Base-by-base conservation (phyloP, 2,888 invertebrate genomes). In the Himalopsyche anomala region DNA sequence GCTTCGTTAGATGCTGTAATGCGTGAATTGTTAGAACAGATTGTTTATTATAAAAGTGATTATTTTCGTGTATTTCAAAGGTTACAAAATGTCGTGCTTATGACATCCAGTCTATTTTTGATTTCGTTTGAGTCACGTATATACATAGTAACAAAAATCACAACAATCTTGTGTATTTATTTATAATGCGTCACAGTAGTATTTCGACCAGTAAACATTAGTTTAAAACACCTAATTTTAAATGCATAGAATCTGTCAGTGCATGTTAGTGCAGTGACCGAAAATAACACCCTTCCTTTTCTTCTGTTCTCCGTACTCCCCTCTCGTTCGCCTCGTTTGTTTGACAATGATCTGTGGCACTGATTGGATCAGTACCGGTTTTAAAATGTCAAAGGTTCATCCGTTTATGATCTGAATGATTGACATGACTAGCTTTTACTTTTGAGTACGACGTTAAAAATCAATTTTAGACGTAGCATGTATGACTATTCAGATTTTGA, bases 231-330 rank as follows among this genome's bases (percentile, higher is more conserved):
- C 36, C 74, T 74, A 74, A 74, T 74, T 74, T 38, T 38, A 74
- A 74, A 74, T 74, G 74, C 74, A 74, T 74, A 74, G 74, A 74
- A 74, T 74, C 19, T 74, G 74, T 74, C 74, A 74, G 74, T 74
- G 74, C 74, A 74, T 11, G 36, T 74, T 36, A 74, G 74, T 74
- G 74, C 74, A 74, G 74, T 38, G 74, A 36, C 74, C 74, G 74
- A 74, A 74, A 74, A 74, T 74, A 74, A 5, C 74, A 74, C 74
- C 74, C 74, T 74, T 36, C 74, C 74, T 11, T 74, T 74, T 74
- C 36, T 74, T 74, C 74, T 74, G 36, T 74, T 74, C 74, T 74
- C 38, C 36, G 36, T 2, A 74, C 19, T 74, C 74, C 74, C 28
- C 38, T 74, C 38, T 74, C 28, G 74, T 74, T 74, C 74, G 38